Conservation (phyloP, 2,888 invertebrate genomes). For the Hirtodrosophila alboralis region DNA sequence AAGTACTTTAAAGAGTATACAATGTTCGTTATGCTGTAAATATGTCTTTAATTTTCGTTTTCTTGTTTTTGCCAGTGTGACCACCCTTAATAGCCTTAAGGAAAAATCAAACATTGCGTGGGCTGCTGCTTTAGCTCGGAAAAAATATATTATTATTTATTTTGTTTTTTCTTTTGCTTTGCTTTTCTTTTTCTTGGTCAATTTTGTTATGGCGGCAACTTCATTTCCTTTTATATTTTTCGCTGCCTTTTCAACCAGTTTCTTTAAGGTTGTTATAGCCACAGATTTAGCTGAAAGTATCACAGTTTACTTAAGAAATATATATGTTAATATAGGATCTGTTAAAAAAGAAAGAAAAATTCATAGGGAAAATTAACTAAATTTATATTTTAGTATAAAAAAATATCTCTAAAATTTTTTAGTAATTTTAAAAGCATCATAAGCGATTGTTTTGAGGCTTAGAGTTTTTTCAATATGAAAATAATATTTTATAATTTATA, state of each 20-base stretch:
- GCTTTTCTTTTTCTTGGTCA: constrained; percentile 6
- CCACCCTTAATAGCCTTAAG: constrained; percentile 18
- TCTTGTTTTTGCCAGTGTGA: constrained; percentile 2
- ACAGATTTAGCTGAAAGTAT: no score
- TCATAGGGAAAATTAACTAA: no score
- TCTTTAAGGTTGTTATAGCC: neutral
- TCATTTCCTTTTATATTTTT: constrained; percentile 5
- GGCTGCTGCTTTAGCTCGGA: neutral
- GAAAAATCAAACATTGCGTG: constrained; percentile 26
- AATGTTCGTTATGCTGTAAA: neutral
- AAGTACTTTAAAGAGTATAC: constrained; percentile 3
- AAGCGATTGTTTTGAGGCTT: no score
- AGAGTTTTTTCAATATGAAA: no score
- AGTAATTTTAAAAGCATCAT: no score
- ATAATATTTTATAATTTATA: no score
- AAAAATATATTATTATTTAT: constrained; percentile 15
- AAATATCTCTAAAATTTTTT: no score
- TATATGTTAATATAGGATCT: no score
- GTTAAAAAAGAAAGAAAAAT: no score
- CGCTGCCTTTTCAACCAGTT: neutral
- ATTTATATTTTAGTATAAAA: no score
- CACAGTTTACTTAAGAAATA: no score
- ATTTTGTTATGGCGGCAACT: constrained; percentile 13
- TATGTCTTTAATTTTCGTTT: neutral
- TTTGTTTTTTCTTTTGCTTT: neutral